Conservation (phyloP, 2,888 invertebrate species). For the Drosophila paracracens region DNA sequence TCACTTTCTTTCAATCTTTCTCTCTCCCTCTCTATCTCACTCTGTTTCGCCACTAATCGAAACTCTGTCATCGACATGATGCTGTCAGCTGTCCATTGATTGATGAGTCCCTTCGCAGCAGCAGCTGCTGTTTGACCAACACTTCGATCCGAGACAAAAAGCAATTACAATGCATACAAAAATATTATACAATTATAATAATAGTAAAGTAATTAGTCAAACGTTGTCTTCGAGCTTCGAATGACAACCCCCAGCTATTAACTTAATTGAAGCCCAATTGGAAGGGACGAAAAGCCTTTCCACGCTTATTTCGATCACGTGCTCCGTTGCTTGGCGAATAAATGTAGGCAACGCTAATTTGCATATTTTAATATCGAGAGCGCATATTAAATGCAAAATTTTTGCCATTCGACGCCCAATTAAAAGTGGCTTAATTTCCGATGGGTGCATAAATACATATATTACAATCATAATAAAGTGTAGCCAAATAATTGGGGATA, state of each 20-base stretch:
- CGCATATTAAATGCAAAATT: conserved; percentile 63
- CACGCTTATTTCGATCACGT: conserved; percentile 62
- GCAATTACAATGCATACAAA: conserved; percentile 34
- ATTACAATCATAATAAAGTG: conserved; percentile 45
- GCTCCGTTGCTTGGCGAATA: conserved; percentile 33
- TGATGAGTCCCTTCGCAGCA: conserved; percentile 31
- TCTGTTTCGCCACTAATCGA: conserved; percentile 16
- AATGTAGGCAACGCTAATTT: conserved; percentile 60
- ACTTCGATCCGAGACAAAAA: not conserved
- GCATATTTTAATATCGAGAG: conserved; percentile 67
- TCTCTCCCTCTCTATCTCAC: too few relatives aligned
- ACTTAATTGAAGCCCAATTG: conserved; percentile 66
- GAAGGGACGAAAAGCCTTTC: conserved; percentile 42
- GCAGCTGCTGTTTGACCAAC: conserved; percentile 24
- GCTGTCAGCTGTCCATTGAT: conserved; percentile 42
- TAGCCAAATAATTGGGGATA: not conserved
- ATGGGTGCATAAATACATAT: conserved; percentile 49
- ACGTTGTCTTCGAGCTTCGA: conserved; percentile 44
- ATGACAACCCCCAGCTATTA: conserved; percentile 32
- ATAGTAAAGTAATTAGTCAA: conserved; percentile 57
- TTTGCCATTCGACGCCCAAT: conserved; percentile 53
- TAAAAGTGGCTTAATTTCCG: conserved; percentile 73
- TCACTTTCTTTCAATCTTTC: not conserved
- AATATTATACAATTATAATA: conserved; percentile 56
- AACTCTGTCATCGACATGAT: conserved; percentile 12